phyloP scores from a whole-genome alignment of 1,140 invertebrate species.

The Drosophila rhopaloa region DNA sequence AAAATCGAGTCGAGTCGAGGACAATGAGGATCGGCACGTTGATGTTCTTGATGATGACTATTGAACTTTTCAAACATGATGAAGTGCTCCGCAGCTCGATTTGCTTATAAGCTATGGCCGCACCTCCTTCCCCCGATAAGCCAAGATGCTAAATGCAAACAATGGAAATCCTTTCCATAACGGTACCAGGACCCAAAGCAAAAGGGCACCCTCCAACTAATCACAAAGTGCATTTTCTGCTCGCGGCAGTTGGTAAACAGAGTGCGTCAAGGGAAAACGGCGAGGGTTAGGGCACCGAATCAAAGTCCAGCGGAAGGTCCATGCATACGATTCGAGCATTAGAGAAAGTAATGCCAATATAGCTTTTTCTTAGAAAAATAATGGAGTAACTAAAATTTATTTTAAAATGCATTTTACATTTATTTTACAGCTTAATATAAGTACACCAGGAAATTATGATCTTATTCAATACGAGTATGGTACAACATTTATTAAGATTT shows the following conservation, averaged over 20 bases:
- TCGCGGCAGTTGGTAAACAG: slow-evolving; percentile 78
- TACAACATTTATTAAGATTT: no score
- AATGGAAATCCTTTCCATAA: slow-evolving; percentile 48
- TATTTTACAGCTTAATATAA: no score
- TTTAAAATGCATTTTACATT: neutral
- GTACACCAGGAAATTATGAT: no score
- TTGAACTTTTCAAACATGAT: slow-evolving; percentile 80
- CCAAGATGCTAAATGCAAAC: slow-evolving; percentile 61
- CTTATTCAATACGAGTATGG: no score
- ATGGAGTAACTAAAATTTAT: no score
- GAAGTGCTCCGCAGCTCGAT: slow-evolving; percentile 56
- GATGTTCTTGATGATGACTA: slow-evolving; percentile 79
- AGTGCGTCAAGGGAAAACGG: slow-evolving; percentile 5
- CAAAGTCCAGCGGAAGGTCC: slow-evolving; percentile 75
- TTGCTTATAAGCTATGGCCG: slow-evolving; percentile 35
- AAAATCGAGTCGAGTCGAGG: slow-evolving; percentile 28
- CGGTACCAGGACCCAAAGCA: slow-evolving; percentile 23
- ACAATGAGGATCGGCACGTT: slow-evolving; percentile 70
- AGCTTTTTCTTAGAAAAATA: neutral
- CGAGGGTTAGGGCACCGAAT: slow-evolving; percentile 44
- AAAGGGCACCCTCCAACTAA: slow-evolving; percentile 74
- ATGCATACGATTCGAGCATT: slow-evolving; percentile 72
- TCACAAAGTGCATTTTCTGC: slow-evolving; percentile 81
- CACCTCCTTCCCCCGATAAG: slow-evolving; percentile 15
- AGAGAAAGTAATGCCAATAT: slow-evolving; percentile 7